phyloP scores from a whole-genome alignment of 2,113 vertebrate genomes.

The Taxidea taxus region DNA sequence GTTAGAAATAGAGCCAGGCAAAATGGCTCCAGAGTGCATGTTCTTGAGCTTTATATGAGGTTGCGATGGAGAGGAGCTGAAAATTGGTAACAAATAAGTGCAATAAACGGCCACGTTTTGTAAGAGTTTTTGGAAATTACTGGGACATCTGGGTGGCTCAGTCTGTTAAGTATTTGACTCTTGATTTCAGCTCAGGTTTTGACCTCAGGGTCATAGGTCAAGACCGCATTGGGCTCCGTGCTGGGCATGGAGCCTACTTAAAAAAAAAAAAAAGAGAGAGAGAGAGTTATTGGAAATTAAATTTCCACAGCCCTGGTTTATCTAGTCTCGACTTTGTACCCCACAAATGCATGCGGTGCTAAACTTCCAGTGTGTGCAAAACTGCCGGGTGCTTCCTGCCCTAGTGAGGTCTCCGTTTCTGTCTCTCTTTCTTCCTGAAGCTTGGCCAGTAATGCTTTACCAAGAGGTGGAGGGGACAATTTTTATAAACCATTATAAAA shows the following conservation, averaged over 20 bases:
- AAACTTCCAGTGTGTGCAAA: not conserved
- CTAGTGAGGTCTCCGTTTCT: not conserved
- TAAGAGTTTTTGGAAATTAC: not conserved
- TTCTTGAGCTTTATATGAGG: not conserved
- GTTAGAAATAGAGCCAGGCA: not conserved
- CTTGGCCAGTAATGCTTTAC: not conserved
- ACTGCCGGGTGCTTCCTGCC: not conserved
- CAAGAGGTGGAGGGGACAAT: not conserved
- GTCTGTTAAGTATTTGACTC: no score
- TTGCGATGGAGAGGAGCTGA: not conserved
- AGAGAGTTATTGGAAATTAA: not conserved
- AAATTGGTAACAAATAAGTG: not conserved
- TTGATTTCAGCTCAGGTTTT: no score
- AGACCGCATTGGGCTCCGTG: no score
- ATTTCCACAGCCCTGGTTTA: not conserved
- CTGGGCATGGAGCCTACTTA: not conserved
- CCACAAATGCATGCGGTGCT: not conserved
- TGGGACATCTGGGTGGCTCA: no score
- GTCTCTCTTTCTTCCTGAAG: not conserved
- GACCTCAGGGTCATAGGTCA: no score
- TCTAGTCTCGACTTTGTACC: not conserved
- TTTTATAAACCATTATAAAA: not conserved
- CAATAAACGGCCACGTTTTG: not conserved
- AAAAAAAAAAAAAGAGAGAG: not conserved
- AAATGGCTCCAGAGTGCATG: not conserved